Conservation (phyloP, 1,140 invertebrate species). For the Bombus picipes region DNA sequence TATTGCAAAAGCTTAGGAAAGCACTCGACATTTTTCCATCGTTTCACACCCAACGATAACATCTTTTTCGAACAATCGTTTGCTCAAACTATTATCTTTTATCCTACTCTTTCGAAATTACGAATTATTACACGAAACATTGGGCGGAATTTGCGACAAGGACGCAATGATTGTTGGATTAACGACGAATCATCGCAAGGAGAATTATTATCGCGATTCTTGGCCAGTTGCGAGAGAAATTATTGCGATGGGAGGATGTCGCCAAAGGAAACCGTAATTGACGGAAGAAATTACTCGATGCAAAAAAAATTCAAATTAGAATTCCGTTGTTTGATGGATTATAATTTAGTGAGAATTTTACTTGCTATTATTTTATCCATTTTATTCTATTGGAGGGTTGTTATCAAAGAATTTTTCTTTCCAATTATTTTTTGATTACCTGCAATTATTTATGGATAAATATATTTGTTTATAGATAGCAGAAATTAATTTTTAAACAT, state of each 20-base stretch:
- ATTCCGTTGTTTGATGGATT: not conserved
- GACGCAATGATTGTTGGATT: not conserved
- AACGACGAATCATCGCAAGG: not conserved
- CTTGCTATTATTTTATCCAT: not conserved
- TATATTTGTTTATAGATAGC: not conserved
- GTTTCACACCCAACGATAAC: not conserved
- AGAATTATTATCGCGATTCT: not conserved
- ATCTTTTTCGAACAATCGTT: not conserved
- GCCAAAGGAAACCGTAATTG: not conserved
- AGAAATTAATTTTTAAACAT: not conserved
- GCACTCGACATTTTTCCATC: not conserved
- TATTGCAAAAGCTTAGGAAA: not conserved
- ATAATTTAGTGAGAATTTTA: not conserved
- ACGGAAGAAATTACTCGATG: not conserved
- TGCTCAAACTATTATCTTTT: not conserved
- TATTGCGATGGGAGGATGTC: not conserved
- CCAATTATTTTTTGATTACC: not conserved
- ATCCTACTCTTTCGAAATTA: not conserved
- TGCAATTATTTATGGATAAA: not conserved
- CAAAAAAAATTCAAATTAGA: not conserved
- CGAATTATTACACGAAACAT: not conserved
- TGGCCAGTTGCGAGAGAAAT: not conserved
- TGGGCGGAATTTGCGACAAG: not conserved
- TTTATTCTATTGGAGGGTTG: not conserved
- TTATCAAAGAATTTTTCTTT: not conserved